Conservation (phyloP, 2,113 vertebrate genomes). For the Anthoscopus minutus region DNA sequence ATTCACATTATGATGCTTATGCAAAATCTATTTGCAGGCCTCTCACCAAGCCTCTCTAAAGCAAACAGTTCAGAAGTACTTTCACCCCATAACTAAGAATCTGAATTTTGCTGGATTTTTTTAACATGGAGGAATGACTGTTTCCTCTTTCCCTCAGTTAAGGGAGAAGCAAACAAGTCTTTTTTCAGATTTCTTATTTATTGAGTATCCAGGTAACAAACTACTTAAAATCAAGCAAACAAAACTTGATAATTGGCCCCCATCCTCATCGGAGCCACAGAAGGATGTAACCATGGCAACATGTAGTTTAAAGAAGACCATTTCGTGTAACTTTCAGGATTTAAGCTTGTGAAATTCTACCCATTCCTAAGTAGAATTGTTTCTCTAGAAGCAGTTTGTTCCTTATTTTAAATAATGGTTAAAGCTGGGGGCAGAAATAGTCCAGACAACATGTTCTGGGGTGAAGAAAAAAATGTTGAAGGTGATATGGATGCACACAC, state of each 20-base stretch:
- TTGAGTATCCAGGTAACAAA: slow-evolving; percentile 80
- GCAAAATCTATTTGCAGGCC: not conserved
- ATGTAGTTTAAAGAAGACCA: slow-evolving; percentile 60
- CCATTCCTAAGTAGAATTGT: slow-evolving; percentile 69
- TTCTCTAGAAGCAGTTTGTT: slow-evolving; percentile 54
- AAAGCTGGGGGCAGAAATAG: slow-evolving; percentile 39
- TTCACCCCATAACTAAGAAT: slow-evolving; percentile 2
- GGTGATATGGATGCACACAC: not conserved
- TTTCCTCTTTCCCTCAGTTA: slow-evolving; percentile 56
- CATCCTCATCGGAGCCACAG: slow-evolving; percentile 67
- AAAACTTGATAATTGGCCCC: slow-evolving; percentile 78
- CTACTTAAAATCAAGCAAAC: slow-evolving; percentile 77
- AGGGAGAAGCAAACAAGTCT: slow-evolving; percentile 58
- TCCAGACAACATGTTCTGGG: not conserved
- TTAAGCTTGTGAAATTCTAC: slow-evolving; percentile 67
- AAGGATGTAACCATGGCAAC: slow-evolving; percentile 76
- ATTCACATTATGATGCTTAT: not conserved
- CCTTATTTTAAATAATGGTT: slow-evolving; percentile 52
- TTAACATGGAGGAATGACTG: not conserved
- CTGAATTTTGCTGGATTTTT: not conserved
- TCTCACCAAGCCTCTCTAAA: not conserved
- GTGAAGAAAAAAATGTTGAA: not conserved
- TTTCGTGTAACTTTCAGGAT: slow-evolving; percentile 70
- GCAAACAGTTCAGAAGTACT: slow-evolving; percentile 22
- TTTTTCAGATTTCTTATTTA: slow-evolving; percentile 67